These are phyloP conservation scores for Otocyon megalotis DNA, from an alignment of 2,113 vertebrate genomes.

Conservation along the genomic window DNA sequence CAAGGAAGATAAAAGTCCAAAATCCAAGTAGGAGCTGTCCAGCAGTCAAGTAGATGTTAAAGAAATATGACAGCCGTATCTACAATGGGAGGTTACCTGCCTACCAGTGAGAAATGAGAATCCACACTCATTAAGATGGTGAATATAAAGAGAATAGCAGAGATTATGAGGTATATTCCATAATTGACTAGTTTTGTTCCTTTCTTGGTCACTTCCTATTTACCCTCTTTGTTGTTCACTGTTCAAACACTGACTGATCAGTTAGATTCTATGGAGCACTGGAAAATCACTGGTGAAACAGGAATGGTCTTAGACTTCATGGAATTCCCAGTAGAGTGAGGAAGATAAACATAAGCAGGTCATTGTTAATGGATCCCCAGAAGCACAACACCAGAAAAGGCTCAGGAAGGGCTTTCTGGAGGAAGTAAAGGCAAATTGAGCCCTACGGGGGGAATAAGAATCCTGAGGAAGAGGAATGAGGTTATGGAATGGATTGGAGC, in stretches of 20 bases:
- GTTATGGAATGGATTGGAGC: neutral
- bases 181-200: neutral
- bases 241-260: neutral
- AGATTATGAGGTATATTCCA: neutral
- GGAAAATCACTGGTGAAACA: neutral
- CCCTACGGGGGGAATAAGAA: neutral
- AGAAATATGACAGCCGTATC: neutral
- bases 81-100: neutral
- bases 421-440: neutral
- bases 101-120: neutral
- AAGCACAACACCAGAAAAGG: neutral
- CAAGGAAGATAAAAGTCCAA: neutral
- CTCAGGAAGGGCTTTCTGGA: neutral
- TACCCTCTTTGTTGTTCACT: neutral
- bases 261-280: neutral
- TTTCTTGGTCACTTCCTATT: neutral
- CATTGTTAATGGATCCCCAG: neutral
- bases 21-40: neutral
- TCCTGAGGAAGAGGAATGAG: neutral
- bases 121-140: neutral
- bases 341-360: neutral
- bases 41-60: neutral
- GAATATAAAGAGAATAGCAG: neutral
- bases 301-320: neutral
- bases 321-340: neutral